phyloP scores from a whole-genome alignment of 2,113 vertebrate species.

The Sigmodon hispidus region DNA sequence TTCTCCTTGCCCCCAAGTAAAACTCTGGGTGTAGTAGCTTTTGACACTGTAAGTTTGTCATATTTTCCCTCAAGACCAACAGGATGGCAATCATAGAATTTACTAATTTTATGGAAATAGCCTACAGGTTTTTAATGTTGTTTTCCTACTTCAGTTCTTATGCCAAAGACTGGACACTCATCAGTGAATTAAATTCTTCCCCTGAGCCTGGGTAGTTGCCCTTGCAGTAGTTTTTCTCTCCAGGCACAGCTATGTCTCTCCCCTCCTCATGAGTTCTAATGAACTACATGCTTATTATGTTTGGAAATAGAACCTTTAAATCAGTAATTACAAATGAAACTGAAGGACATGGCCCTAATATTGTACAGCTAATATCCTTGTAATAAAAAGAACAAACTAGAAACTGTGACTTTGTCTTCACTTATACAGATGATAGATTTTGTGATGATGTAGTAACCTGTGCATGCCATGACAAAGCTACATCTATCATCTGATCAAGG shows the following conservation, averaged over 20 bases:
- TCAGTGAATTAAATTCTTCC: not conserved
- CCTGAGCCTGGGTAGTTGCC: not conserved
- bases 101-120: not conserved
- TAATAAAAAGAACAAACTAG: not conserved
- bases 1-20: constrained; percentile 14
- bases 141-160: not conserved
- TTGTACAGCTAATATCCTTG: not conserved
- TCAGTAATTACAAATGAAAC: not conserved
- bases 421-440: not conserved
- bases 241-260: not conserved
- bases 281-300: not conserved
- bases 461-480: not conserved
- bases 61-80: not conserved
- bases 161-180: not conserved
- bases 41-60: not conserved
- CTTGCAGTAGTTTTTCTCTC: not conserved
- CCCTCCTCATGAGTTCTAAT: not conserved
- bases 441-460: not conserved
- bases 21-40: not conserved
- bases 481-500: not conserved
- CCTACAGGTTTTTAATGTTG: not conserved
- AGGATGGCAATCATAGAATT: not conserved
- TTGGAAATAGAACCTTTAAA: not conserved
- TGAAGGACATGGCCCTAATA: not conserved
- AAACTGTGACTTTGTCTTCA: not conserved